Base-by-base conservation (phyloP, 2,113 vertebrate genomes). In the Lasiurus cinereus region DNA sequence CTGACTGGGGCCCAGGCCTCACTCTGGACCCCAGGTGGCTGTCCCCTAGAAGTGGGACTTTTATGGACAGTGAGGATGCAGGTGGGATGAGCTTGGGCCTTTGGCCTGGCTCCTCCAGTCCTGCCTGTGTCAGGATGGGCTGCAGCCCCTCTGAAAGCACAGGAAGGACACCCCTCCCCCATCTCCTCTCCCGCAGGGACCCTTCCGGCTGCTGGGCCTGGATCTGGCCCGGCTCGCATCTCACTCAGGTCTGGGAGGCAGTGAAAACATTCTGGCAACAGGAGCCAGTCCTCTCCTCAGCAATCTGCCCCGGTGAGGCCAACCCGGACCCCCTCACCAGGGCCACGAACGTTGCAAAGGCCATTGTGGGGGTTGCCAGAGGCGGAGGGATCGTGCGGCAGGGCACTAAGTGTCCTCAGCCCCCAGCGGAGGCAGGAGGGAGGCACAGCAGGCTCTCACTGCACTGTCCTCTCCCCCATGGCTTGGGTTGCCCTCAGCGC, bases 401-500 rank as follows among this genome's bases (percentile, higher is more conserved):
- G n/a, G 39, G 36, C 4, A 8, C 19, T 3, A 1, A 27, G n/a
- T 62, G 54, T 16, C 13, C 50, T 31, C 6, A 12, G 4, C 16
- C 3, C 14, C 5, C 8, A n/a, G 8, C 31, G 21, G 16, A 22
- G 43, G 64, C 29, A 48, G 39, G 59, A 6, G 66, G 66, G 43
- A 3, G 39, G 0, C 9, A 2, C 16, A 1, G 33, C 48, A 72
- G 31, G 78, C 16, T 2, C 66, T 39, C 24, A 4, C 15, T 4
- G n/a, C 12, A 46, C 39, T 70, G 24, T 46, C 83, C 67, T 29
- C 13, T 33, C 16, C 14, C 15, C 7, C 8, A 0, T 31, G 16
- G 11, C 73, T 54, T n/a, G 64, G 15, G 36, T 50, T 22, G 29
- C 39, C 48, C 70, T 15, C n/a, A 4, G 31, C 64, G 29, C 1